Conservation (phyloP, 2,888 invertebrate species). For the Petrolisthes cinctipes region DNA sequence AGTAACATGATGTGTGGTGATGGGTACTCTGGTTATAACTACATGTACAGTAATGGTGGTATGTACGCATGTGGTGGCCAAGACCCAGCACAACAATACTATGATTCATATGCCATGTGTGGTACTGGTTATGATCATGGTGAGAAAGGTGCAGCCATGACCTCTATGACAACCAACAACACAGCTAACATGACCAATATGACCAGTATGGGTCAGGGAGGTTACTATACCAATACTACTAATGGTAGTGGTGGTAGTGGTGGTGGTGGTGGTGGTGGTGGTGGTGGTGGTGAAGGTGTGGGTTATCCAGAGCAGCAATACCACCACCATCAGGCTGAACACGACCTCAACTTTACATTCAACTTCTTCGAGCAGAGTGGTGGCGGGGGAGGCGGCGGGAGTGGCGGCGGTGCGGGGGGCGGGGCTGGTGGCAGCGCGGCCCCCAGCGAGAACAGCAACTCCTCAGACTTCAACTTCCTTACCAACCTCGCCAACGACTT, state of each 20-base stretch:
- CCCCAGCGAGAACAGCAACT: slow-evolving; percentile 85
- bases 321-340: slow-evolving; percentile 55
- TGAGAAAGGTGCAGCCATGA: slow-evolving; percentile 59
- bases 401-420: slow-evolving; percentile 34
- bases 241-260: background rate
- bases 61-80: slow-evolving; percentile 61
- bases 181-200: slow-evolving; percentile 48
- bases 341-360: slow-evolving; percentile 66
- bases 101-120: slow-evolving; percentile 59
- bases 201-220: slow-evolving; percentile 39
- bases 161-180: slow-evolving; percentile 43
- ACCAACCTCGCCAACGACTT: slow-evolving; percentile 93
- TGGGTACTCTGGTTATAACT: slow-evolving; percentile 57
- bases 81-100: slow-evolving; percentile 62
- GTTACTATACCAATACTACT: slow-evolving; percentile 37
- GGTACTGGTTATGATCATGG: slow-evolving; percentile 59
- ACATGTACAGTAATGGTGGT: slow-evolving; percentile 53
- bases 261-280: slow-evolving; percentile 14
- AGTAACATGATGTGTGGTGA: slow-evolving; percentile 64
- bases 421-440: slow-evolving; percentile 60
- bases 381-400: slow-evolving; percentile 43
- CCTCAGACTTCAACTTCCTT: slow-evolving; percentile 94
- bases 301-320: slow-evolving; percentile 62
- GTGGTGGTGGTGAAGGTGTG: slow-evolving; percentile 38
- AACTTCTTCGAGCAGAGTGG: slow-evolving; percentile 66